phyloP scores from a whole-genome alignment of 1,140 invertebrate genomes.

The Chironomus striatipennis region DNA sequence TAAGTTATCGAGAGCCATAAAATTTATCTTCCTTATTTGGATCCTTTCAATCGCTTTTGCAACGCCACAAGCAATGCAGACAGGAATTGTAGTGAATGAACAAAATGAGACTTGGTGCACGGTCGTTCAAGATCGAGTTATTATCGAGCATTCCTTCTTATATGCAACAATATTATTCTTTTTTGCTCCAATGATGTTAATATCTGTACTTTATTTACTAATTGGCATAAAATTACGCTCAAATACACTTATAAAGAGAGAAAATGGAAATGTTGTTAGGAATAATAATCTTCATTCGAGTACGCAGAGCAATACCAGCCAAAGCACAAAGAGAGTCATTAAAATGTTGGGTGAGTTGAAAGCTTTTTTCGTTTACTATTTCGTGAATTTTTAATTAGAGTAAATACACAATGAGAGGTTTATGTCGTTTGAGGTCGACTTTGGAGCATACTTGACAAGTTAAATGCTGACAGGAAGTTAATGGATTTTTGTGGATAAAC shows the following conservation, averaged over 20 bases:
- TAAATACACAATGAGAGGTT: too few species aligned
- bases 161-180: slow-evolving; percentile 69
- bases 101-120: slow-evolving; percentile 44
- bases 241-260: slow-evolving; percentile 36
- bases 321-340: slow-evolving; percentile 47
- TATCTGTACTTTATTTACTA: slow-evolving; percentile 59
- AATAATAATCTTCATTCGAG: neutral
- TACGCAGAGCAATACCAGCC: slow-evolving; percentile 30
- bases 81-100: slow-evolving; percentile 51
- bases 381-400: too few species aligned
- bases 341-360: slow-evolving; percentile 53
- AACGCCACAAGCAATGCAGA: slow-evolving; percentile 69
- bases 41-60: slow-evolving; percentile 61
- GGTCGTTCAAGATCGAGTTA: slow-evolving; percentile 44
- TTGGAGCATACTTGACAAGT: too few species aligned
- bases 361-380: too few species aligned
- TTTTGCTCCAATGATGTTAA: slow-evolving; percentile 66
- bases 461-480: too few species aligned
- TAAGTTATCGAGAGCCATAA: slow-evolving; percentile 60
- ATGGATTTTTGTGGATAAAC: too few species aligned
- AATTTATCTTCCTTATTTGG: slow-evolving; percentile 63
- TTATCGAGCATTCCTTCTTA: slow-evolving; percentile 55
- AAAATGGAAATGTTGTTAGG: neutral
- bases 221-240: slow-evolving; percentile 57
- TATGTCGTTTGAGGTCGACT: too few species aligned